Percentiles rank a stretch among this genome's conserved stretches.
Conservation (phyloP, 2,888 invertebrate genomes). For the Amphipoea lucens region DNA sequence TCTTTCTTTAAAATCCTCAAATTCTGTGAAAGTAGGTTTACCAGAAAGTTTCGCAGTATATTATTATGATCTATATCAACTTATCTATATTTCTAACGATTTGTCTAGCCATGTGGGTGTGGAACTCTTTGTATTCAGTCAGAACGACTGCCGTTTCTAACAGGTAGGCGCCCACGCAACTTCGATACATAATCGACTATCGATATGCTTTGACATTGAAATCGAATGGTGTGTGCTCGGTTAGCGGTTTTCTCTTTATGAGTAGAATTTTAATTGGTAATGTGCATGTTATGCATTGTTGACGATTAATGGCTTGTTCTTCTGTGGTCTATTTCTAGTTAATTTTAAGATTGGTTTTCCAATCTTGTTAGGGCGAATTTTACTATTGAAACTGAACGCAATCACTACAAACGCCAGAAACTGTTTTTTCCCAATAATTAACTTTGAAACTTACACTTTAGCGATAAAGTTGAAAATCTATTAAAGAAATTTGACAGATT, state of each 20-base stretch:
- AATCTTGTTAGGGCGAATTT: background rate
- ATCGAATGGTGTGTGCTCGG: constrained; percentile 39
- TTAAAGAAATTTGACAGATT: no score
- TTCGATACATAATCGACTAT: constrained; percentile 52
- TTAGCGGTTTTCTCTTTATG: constrained; percentile 55
- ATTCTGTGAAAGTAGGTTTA: constrained; percentile 24
- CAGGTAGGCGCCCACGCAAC: constrained; percentile 63
- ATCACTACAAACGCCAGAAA: background rate
- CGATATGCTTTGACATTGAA: constrained; percentile 67
- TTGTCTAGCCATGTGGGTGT: constrained; percentile 56
- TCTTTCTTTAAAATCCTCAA: background rate
- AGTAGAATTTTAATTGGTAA: constrained; percentile 44
- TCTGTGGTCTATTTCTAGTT: background rate
- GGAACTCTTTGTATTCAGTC: constrained; percentile 54
- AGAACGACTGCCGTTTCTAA: constrained; percentile 56
- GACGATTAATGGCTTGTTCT: background rate
- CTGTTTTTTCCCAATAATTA: no score
- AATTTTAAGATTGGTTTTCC: background rate
- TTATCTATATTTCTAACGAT: constrained; percentile 40
- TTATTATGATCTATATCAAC: constrained; percentile 7
- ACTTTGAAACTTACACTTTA: no score
- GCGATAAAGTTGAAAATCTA: no score
- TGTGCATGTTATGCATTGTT: constrained; percentile 28
- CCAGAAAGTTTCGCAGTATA: constrained; percentile 26
- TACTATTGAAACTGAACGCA: background rate